phyloP scores from a whole-genome alignment of 2,888 invertebrate genomes.

The Gastracanthus pulcherrimus region DNA sequence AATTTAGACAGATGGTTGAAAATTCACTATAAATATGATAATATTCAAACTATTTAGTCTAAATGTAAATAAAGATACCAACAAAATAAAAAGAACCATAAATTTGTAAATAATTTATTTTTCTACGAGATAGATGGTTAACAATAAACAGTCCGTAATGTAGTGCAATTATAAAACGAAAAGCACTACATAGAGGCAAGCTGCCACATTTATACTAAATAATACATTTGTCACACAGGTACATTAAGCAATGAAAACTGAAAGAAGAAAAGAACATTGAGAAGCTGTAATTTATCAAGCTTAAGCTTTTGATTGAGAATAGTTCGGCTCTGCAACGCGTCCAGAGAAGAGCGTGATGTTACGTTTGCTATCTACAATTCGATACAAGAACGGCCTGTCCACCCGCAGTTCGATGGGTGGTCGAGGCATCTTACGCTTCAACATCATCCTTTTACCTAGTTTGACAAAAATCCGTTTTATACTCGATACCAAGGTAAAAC shows the following conservation, averaged over 20 bases:
- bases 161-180: background rate
- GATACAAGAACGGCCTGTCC: constrained; percentile 70
- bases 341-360: constrained; percentile 55
- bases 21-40: too few relatives aligned
- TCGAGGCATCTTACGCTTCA: constrained; percentile 32
- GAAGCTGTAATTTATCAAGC: background rate
- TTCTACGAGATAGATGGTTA: background rate
- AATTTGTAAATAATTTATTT: background rate
- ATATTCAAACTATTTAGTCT: too few relatives aligned
- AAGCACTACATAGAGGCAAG: background rate
- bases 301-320: background rate
- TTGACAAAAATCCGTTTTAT: constrained; percentile 34
- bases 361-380: constrained; percentile 58
- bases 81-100: too few relatives aligned
- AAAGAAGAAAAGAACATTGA: background rate
- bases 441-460: constrained; percentile 48
- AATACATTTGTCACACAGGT: background rate
- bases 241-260: background rate
- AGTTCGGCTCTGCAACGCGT: constrained; percentile 30
- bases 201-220: background rate
- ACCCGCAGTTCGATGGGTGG: constrained; percentile 63
- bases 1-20: too few relatives aligned
- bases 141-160: background rate
- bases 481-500: background rate
- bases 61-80: too few relatives aligned